Percentiles rank a stretch among this genome's conserved stretches.
These are phyloP conservation scores for Acinonyx jubatus DNA, from an alignment of 2,113 vertebrate species.

Conservation along the genomic window DNA sequence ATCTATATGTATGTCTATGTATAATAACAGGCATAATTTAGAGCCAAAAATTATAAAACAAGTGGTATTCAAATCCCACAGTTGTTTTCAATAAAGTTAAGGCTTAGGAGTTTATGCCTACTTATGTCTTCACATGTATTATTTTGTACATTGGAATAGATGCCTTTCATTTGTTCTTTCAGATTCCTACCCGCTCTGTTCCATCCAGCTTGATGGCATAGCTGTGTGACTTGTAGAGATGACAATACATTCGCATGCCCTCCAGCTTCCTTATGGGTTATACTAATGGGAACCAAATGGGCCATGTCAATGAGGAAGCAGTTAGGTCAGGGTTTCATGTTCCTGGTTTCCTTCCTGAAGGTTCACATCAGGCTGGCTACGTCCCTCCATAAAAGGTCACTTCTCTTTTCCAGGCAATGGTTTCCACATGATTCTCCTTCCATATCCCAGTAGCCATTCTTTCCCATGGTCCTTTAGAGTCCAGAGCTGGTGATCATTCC, in stretches of 20 bases:
- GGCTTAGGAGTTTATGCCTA: neutral
- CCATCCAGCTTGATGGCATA: fast-evolving
- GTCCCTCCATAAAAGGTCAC: neutral
- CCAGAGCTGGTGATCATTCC: neutral
- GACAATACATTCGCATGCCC: fast-evolving
- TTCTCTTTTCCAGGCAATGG: neutral
- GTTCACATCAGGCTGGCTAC: neutral
- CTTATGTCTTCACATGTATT: neutral
- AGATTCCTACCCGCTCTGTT: neutral
- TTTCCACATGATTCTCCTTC: neutral
- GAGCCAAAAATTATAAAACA: neutral
- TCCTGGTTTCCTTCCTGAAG: neutral
- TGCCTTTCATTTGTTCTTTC: neutral
- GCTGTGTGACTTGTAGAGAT: too few species aligned
- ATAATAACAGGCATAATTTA: neutral
- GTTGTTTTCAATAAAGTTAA: neutral
- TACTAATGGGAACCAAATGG: neutral
- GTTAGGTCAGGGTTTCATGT: neutral
- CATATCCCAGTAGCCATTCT: neutral
- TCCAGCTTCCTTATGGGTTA: neutral
- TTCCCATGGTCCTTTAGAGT: neutral
- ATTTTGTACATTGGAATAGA: neutral
- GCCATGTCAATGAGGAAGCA: neutral
- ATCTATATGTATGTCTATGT: neutral
- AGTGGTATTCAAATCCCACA: neutral